Evolutionary conservation across 64 coral and sea anemone genomes (phyloP), one percentile per base, ranked within the genome.

Genomic region (Cladopsammia gracilis): DNA sequence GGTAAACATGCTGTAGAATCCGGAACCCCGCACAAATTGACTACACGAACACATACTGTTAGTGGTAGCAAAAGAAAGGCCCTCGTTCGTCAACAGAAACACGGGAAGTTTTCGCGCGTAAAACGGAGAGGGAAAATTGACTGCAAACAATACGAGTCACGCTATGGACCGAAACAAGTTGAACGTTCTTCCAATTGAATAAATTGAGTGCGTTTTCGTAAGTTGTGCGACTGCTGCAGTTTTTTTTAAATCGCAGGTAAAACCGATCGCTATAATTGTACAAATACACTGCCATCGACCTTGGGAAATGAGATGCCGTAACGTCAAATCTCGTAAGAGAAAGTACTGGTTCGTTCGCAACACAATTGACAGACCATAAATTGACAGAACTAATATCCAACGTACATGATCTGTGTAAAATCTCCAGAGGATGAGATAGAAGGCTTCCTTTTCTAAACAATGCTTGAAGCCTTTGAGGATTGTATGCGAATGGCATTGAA

Each of bases 131-230:
- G 20, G 42, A 23, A 50, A 65, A 48, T 46, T 49, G 60, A 44
- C 62, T 51, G 67, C 19, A 22, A 84, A 84, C 44, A 66, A 84
- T 64, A 24, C 18, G 14, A 22, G 80, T 84, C 80, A 84, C 80
- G 80, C 80, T 84, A 84, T 84, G 80, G 24, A n/a, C 19, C 4
- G 62, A 22, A 47, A 84, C 44, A 49, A 84, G 45, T 62, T 68
- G 20, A n/a, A 49, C 19, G 45, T 45, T 20, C 62, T 48, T 84
- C 44, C 10, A 64, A 24, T 16, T 68, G 80, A 84, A 48, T 68
- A 47, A 43, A 47, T 68, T 48, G 42, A 46, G 18, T 62, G 43
- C 25, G n/a, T 51, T 7, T 56, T 10, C 53, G 53, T n/a, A 3
- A 42, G 26, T 59, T 57, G 4, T 7, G 42, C 19, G 18, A 10